Conservation (phyloP, 2,113 vertebrate genomes). For the Chloroceryle aenea region DNA sequence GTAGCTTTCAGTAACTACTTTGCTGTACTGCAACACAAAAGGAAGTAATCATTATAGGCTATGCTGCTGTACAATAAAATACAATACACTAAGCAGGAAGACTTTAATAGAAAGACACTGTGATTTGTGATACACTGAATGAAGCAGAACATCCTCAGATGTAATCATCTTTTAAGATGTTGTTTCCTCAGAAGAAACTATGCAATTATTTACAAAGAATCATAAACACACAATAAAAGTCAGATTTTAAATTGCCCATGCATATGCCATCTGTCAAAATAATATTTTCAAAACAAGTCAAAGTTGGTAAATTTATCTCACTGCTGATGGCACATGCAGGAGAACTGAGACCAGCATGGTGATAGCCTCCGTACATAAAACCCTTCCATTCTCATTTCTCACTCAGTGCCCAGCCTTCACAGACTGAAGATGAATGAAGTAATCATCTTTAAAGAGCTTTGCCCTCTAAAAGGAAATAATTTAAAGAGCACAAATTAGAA, state of each 20-base stretch:
- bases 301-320: slow-evolving; percentile 4
- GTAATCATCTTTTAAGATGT: slow-evolving; percentile 12
- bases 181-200: neutral
- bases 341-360: neutral
- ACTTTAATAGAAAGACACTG: neutral
- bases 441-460: slow-evolving; percentile 1
- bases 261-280: slow-evolving; percentile 34
- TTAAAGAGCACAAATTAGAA: neutral
- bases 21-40: neutral
- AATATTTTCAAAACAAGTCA: neutral
- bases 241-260: neutral
- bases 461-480: neutral
- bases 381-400: neutral
- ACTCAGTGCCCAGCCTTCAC: neutral
- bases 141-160: neutral
- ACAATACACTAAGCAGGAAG: neutral
- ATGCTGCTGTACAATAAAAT: neutral
- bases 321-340: neutral
- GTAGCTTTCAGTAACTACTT: neutral
- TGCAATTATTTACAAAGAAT: slow-evolving; percentile 20
- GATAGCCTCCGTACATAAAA: neutral
- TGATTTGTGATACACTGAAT: neutral
- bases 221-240: neutral
- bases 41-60: neutral
- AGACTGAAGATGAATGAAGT: slow-evolving; percentile 18